phyloP scores from a whole-genome alignment of 2,888 invertebrate genomes.

The Xestia rhomboidea region DNA sequence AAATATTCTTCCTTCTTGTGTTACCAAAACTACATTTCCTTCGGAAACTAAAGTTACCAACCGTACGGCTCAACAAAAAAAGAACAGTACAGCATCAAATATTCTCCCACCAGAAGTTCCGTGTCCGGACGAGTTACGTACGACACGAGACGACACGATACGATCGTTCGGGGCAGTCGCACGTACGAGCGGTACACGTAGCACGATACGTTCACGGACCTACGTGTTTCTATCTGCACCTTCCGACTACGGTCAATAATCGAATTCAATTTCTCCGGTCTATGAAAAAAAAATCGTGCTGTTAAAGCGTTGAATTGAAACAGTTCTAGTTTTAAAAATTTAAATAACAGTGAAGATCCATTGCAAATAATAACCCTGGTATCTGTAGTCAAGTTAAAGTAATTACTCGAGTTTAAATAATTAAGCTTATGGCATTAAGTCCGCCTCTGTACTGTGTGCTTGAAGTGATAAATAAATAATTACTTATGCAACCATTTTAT shows the following conservation, averaged over 20 bases:
- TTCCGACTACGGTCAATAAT: slow-evolving; percentile 18
- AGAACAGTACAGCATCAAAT: slow-evolving; percentile 43
- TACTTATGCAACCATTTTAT: too few relatives aligned
- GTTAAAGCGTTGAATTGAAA: not conserved
- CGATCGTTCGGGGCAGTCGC: slow-evolving; percentile 21
- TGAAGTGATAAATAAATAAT: too few relatives aligned
- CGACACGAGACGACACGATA: slow-evolving; percentile 20
- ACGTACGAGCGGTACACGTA: slow-evolving; percentile 33
- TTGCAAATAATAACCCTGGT: not conserved
- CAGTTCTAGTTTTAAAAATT: not conserved
- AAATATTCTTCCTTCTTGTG: not conserved
- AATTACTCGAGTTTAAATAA: too few relatives aligned
- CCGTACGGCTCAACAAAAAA: slow-evolving; percentile 25
- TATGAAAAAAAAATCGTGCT: not conserved
- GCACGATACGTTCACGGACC: slow-evolving; percentile 17
- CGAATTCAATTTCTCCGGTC: slow-evolving; percentile 7
- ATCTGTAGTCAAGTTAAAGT: not conserved
- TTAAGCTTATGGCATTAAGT: too few relatives aligned
- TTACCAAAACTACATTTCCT: not conserved
- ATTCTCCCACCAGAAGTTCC: slow-evolving; percentile 40
- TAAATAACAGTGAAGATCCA: not conserved
- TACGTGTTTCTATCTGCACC: slow-evolving; percentile 41
- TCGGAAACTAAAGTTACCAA: slow-evolving; percentile 5
- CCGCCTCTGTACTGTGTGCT: too few relatives aligned
- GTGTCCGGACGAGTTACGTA: slow-evolving; percentile 38